These are phyloP conservation scores for Eptatretus burgeri DNA, from an alignment of 2,113 vertebrate species.

Conservation along the genomic window DNA sequence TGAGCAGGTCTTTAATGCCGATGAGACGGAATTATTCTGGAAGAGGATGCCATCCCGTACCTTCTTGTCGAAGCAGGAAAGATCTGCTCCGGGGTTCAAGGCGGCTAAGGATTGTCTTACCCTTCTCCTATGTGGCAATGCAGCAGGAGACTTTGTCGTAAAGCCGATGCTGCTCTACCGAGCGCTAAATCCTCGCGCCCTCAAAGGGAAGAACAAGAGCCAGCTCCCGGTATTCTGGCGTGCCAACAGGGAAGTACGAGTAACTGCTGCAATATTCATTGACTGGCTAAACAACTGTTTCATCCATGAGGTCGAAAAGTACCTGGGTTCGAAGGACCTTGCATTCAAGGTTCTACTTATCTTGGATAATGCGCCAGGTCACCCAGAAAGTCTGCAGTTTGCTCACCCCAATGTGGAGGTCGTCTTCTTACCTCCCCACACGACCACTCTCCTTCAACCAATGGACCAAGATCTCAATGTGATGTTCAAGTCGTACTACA, in stretches of 20 bases:
- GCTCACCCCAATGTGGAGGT: slow-evolving; percentile 4
- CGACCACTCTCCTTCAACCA: not conserved
- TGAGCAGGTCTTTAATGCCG: not conserved
- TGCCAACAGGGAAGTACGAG: not conserved
- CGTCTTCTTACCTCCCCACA: not conserved
- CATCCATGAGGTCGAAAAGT: not conserved
- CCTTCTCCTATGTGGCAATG: slow-evolving; percentile 2
- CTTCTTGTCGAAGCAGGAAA: not conserved
- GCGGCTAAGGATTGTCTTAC: not conserved
- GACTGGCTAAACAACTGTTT: not conserved
- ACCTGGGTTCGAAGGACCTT: not conserved
- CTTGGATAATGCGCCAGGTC: slow-evolving; percentile 4
- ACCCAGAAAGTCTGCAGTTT: slow-evolving; percentile 1
- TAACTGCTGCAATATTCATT: not conserved
- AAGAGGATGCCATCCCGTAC: not conserved
- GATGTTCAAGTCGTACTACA: not conserved
- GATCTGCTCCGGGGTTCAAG: not conserved
- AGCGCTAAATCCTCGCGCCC: not conserved
- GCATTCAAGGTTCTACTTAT: not conserved
- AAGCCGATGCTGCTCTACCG: not conserved
- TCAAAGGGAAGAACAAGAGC: slow-evolving; percentile 1
- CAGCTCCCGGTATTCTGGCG: not conserved
- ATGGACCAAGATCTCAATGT: not conserved
- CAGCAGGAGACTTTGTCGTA: not conserved
- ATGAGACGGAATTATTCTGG: not conserved